Conservation (phyloP, 2,888 invertebrate genomes). For the Lapara coniferarum region DNA sequence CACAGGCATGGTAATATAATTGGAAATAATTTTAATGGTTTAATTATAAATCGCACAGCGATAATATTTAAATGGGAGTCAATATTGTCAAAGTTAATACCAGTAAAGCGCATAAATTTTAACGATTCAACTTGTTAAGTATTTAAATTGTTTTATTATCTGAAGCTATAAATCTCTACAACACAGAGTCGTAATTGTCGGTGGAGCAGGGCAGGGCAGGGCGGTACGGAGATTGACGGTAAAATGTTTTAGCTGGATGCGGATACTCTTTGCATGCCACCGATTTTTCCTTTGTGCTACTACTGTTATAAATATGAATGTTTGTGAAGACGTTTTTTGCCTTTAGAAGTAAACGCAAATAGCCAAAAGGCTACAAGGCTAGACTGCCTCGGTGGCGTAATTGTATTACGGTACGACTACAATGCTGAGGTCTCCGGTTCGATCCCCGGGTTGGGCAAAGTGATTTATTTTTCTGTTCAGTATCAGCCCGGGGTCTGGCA, state of each 20-base stretch:
- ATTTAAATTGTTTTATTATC: conserved; percentile 24
- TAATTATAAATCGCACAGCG: conserved; percentile 20
- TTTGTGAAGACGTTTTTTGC: too few species aligned
- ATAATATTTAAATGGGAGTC: conserved; percentile 20
- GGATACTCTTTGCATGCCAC: background rate
- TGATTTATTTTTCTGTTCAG: too few species aligned
- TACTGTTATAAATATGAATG: too few species aligned
- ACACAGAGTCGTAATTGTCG: conserved; percentile 17
- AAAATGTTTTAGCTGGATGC: background rate
- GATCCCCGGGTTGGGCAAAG: too few species aligned
- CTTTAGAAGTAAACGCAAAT: too few species aligned
- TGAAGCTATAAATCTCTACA: conserved; percentile 20
- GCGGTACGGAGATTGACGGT: background rate
- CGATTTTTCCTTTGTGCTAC: too few species aligned
- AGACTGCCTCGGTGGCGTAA: too few species aligned
- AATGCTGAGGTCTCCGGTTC: too few species aligned
- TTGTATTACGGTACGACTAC: too few species aligned
- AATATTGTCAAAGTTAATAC: conserved; percentile 24
- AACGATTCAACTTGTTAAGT: conserved; percentile 24
- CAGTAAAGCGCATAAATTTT: conserved; percentile 18
- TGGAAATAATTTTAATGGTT: background rate
- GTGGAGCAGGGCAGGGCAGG: background rate
- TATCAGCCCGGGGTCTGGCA: too few species aligned
- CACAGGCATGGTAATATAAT: too few species aligned
- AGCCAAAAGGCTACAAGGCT: too few species aligned